Conservation (phyloP, 2,888 invertebrate genomes). For the Mimas tiliae region DNA sequence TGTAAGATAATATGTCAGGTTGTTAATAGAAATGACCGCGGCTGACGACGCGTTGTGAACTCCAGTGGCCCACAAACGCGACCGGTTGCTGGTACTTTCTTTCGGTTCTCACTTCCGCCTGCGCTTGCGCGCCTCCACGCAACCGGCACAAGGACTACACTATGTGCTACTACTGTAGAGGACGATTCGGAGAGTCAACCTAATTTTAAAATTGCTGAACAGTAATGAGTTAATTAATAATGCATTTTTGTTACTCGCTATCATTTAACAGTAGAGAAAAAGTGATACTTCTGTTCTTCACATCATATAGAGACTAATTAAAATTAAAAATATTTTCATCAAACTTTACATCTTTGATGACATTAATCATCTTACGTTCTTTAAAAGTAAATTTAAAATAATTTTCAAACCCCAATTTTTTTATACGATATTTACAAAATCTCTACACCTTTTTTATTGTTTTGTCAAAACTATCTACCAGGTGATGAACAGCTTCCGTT, state of each 20-base stretch:
- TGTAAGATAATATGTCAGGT: slow-evolving; percentile 19
- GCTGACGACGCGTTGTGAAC: slow-evolving; percentile 39
- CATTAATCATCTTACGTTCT: no score
- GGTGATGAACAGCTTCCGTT: slow-evolving; percentile 9
- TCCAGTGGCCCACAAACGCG: slow-evolving; percentile 72
- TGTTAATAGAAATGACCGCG: slow-evolving; percentile 29
- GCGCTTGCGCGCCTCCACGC: slow-evolving; percentile 75
- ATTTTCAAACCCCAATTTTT: neutral
- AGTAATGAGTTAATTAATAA: neutral
- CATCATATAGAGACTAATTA: no score
- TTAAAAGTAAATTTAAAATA: no score
- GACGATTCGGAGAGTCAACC: neutral
- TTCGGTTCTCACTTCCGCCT: slow-evolving; percentile 82
- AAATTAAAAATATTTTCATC: no score
- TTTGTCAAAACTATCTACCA: neutral
- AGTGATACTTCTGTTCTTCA: no score
- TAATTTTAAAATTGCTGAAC: neutral
- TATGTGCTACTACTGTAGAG: slow-evolving; percentile 22
- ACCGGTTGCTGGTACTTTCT: slow-evolving; percentile 81
- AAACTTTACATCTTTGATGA: no score
- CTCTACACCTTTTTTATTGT: neutral
- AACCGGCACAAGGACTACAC: slow-evolving; percentile 70
- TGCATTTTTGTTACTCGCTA: neutral
- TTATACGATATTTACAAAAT: neutral
- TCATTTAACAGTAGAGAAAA: neutral